A percentile compares a stretch with the other conserved stretches of the same genome.
phyloP scores from a whole-genome alignment of 92 coral and sea anemone genomes.

The Ricordea florida region DNA sequence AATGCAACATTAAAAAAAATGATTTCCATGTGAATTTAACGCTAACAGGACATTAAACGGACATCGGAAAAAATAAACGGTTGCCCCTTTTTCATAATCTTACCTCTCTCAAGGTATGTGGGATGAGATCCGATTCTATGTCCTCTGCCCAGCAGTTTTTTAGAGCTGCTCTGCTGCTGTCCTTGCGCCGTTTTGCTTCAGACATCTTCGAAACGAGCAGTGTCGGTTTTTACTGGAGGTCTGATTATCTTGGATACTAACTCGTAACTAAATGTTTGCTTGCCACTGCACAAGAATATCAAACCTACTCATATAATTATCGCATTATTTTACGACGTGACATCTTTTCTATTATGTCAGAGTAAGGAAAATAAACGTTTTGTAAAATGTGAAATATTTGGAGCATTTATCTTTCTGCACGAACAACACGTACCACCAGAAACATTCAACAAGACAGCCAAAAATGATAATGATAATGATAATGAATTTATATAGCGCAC shows the following conservation, averaged over 20 bases:
- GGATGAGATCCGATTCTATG: slow-evolving; percentile 11
- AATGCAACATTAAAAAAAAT: too few relatives aligned
- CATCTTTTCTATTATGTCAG: not conserved
- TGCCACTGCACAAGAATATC: not conserved
- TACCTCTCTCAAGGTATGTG: not conserved
- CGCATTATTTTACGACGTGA: not conserved
- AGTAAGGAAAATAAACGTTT: not conserved
- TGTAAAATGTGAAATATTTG: not conserved
- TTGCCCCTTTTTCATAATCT: not conserved
- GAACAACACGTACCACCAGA: not conserved
- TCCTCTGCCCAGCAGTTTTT: slow-evolving; percentile 27
- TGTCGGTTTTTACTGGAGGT: not conserved
- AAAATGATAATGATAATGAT: too few relatives aligned
- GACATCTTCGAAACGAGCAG: not conserved
- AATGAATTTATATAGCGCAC: too few relatives aligned
- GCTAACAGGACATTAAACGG: too few relatives aligned
- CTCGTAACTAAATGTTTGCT: not conserved
- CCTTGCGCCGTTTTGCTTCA: slow-evolving; percentile 2
- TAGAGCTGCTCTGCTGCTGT: not conserved
- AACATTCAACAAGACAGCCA: too few relatives aligned
- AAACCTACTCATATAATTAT: not conserved
- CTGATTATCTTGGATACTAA: not conserved
- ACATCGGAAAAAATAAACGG: too few relatives aligned
- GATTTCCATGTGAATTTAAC: too few relatives aligned
- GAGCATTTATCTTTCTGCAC: not conserved